Base-by-base conservation (phyloP, 2,888 invertebrate genomes). In the Dioctria linearis region DNA sequence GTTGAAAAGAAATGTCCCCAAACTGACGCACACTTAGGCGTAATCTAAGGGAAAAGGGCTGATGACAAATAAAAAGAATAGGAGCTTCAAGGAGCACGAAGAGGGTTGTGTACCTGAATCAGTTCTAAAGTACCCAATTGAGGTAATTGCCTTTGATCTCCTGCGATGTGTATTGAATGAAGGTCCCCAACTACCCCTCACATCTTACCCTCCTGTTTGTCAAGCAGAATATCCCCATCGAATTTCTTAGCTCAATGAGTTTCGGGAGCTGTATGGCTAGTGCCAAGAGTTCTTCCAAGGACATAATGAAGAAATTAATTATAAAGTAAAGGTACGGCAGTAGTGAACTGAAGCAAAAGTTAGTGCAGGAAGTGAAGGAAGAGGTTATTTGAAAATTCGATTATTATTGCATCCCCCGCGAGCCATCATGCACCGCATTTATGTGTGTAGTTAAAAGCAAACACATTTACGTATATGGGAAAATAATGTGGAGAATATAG, bases 71-170 rank as follows among this genome's bases (percentile, higher is more conserved):
- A 78, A 78, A 75, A 78, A 78, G 61, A 51, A 75, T 37, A 59
- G 25, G 25, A 25, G 42, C 57, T 40, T 25, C 42, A 40, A 59
- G 75, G 59, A 75, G 49, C 25, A 59, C 42, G 59, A 43, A 75
- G 75, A 63, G 78, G 61, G 63, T 65, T 78, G 63, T 63, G 37
- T 65, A 78, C 78, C 78, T 78, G 78, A 78, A 78, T 78, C 78
- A 78, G 51, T 51, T 43, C 51, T 9, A 49, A 78, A 63, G 78
- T 63, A 78, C 63, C 78, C 78, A 78, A 78, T 78, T 78, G 78
- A 78, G 78, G 78, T 78, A 78, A 78, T 78, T 78, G 78, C 63
- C 78, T 78, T 78, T 78, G 78, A 78, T 78, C 78, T 78, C 63
- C 37, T 46, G 39, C 63, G 39, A 78, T 49, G 63, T 67, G 67